Conservation (phyloP, 1,140 invertebrate species). For the Penaeus japonicus region DNA sequence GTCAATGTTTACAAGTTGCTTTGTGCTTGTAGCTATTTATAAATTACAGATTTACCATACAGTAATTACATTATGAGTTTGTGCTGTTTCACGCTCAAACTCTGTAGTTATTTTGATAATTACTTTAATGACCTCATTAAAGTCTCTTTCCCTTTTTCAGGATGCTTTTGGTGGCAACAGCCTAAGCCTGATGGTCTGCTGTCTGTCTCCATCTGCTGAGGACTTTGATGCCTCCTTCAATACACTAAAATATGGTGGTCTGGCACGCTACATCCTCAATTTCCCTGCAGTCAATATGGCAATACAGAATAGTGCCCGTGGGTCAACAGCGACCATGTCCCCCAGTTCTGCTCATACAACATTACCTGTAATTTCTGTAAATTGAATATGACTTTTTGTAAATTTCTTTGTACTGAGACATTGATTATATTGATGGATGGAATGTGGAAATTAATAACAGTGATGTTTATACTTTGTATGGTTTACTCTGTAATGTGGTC, state of each 20-base stretch:
- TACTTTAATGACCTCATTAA: no score
- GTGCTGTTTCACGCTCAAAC: no score
- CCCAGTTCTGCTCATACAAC: conserved; percentile 11
- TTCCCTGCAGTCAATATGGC: conserved; percentile 52
- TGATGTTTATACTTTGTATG: no score
- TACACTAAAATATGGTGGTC: conserved; percentile 53
- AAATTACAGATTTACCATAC: no score
- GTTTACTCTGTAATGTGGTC: no score
- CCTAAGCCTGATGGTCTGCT: conserved; percentile 56
- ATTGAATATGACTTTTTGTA: neutral
- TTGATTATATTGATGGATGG: neutral
- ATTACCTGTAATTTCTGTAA: conserved; percentile 7
- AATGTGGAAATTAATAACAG: neutral
- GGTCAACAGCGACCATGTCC: conserved; percentile 19
- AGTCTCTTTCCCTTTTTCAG: neutral
- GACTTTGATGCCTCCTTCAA: conserved; percentile 55
- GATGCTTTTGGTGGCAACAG: conserved; percentile 58
- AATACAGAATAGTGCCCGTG: conserved; percentile 48
- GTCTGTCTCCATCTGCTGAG: conserved; percentile 48
- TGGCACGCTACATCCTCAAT: conserved; percentile 56
- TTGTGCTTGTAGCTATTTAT: no score
- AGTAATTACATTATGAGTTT: no score
- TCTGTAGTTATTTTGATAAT: no score
- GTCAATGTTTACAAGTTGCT: no score
- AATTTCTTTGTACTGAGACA: neutral